Base-by-base conservation (phyloP, 2,797 vertebrate species). In the Lutra lutra region DNA sequence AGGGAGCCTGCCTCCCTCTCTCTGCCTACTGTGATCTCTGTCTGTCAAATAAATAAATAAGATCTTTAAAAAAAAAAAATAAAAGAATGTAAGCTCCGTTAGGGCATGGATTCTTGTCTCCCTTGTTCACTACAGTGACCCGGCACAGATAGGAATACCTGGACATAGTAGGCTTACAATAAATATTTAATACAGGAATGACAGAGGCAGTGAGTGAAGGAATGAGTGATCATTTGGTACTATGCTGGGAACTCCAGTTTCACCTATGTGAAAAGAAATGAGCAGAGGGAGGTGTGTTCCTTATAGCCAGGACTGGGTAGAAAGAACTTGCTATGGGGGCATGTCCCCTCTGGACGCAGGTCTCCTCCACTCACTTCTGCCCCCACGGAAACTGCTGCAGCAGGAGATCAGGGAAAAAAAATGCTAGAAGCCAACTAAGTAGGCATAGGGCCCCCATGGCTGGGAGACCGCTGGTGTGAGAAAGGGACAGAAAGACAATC, bases 351-450 rank as follows among this genome's bases (percentile, higher is more conserved):
- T 18, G 73, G 27, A 48, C 4, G 9, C 68, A 90, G 75, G 25
- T 13, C 48, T 18, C 15, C 70, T 86, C 54, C 46, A 43, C 29
- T 6, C 6, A 20, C 9, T 13, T 89, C 20, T 60, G 51, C 15
- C 35, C 54, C 21, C n/a, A 17, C 1, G 48, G 64, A 4, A 6
- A 2, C 54, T 70, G n/a, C 3, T 0, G 0, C 9, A 58, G 20
- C 27, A 29, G 25, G 6, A 86, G 12, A 6, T 13, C 21, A 14
- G 51, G 32, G 10, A 46, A 13, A 48, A 11, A 68, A 68, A 68
- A 68, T 23, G 29, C 29, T 2, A 11, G 40, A 60, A 68, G 8
- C 54, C 7, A 1, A 40, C 46, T 0, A 43, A 10, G 46, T n/a
- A 25, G 40, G 54, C 23, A 35, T 25, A 46, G 27, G 46, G 9